These are phyloP conservation scores for Muscicapa adusta DNA, from an alignment of 2,113 vertebrate species.

Conservation along the genomic window DNA sequence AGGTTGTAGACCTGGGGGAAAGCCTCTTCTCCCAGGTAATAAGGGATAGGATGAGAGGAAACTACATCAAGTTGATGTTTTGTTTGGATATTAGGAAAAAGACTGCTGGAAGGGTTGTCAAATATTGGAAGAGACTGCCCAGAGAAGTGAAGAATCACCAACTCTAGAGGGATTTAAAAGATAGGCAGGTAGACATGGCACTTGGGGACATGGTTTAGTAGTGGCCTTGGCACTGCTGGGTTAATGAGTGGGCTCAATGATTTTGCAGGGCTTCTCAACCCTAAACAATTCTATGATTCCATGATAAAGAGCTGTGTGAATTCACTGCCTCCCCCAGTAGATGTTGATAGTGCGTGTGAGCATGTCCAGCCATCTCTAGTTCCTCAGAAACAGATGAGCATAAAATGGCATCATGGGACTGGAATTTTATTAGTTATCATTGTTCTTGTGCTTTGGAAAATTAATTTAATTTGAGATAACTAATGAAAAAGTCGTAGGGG, in stretches of 20 bases:
- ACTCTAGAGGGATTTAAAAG: not conserved
- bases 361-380: not conserved
- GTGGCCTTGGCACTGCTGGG: not conserved
- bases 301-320: accelerated
- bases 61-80: not conserved
- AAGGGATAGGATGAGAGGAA: not conserved
- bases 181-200: not conserved
- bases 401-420: not conserved
- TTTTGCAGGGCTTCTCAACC: not conserved
- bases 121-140: not conserved
- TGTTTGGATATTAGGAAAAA: not conserved
- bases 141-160: not conserved
- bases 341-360: not conserved
- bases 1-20: not conserved
- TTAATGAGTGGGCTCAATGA: not conserved
- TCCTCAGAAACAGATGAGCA: not conserved
- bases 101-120: not conserved
- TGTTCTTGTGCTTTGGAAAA: slow-evolving; percentile 6
- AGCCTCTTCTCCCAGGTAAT: not conserved
- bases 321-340: accelerated
- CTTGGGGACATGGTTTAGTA: not conserved
- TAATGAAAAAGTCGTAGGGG: not conserved
- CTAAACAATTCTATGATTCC: not conserved
- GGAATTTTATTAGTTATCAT: not conserved
- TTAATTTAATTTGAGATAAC: slow-evolving; percentile 18